Evolutionary conservation across 1,140 invertebrate species (phyloP), one percentile per base, ranked within the genome.

Genomic region (Ephestia elutella): DNA sequence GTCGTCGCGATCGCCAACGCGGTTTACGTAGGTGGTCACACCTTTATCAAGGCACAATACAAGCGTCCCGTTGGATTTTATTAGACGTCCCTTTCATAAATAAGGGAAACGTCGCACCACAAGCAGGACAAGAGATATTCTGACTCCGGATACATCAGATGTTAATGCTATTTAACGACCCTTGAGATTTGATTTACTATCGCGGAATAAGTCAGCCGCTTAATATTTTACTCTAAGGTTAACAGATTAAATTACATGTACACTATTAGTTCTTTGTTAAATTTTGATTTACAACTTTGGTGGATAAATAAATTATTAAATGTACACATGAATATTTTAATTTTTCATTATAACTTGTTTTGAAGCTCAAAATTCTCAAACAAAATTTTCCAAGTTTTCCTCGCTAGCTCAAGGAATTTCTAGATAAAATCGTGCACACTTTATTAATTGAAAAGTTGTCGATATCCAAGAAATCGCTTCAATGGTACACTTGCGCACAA

Each of bases 71-170:
- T 63, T 70, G 75, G 65, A 78, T 78, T 85, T 82, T 82, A 85
- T 80, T 85, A 68, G 74, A 77, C 68, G 62, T 74, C 62, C 65
- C 68, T 71, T 73, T 75, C 71, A 81, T 82, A 85, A 78, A 83
- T 82, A 75, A 73, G 69, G 69, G 59, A 73, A 72, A 68, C 70
- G 68, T 69, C 61, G 30, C 49, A 54, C 56, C 54, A 56, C 21
- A 11, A 28, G 35, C 30, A 54, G 44, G 49, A 62, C 32, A 56
- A 32, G 51, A 51, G 19, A 49, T 60, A 49, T 57, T 57, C 30
- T 19, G 28, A 56, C 21, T 54, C 15, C 19, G 38, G 38, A 44
- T 44, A 44, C 15, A 44, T 44, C 38, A 44, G 38, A 44, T 44
- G 38, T 44, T 44, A 44, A 44, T 44, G 38, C 38, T 44, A 44